These are phyloP conservation scores for Tridacna crocea DNA, from an alignment of 2,888 invertebrate genomes.

Conservation along the genomic window DNA sequence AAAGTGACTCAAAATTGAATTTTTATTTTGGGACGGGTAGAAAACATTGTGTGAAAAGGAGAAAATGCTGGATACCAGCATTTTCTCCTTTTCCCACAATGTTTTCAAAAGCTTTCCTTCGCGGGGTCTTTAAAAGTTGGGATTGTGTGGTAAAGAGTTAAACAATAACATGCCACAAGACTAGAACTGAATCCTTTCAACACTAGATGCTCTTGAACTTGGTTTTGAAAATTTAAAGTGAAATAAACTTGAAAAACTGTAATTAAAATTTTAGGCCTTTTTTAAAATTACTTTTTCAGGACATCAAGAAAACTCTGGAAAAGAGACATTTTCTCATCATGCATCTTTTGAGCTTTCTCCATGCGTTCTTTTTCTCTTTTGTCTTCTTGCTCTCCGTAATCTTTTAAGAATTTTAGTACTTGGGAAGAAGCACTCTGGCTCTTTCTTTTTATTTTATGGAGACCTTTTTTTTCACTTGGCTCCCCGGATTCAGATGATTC, in stretches of 20 bases:
- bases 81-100: no score
- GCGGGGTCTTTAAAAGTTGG: no score
- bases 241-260: background rate
- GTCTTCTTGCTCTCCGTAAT: slow-evolving; percentile 3
- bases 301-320: background rate
- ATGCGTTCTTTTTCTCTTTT: background rate
- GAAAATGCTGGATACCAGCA: no score
- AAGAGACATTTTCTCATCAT: background rate
- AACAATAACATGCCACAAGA: no score
- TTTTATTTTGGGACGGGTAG: no score
- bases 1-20: no score
- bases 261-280: background rate
- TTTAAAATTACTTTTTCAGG: background rate
- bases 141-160: no score
- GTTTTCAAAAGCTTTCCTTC: no score
- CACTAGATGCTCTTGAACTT: background rate
- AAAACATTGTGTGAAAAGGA: no score
- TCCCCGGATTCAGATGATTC: background rate
- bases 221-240: slow-evolving; percentile 1
- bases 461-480: background rate
- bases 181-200: background rate
- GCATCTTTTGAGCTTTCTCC: background rate
- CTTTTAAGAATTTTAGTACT: background rate
- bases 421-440: background rate
- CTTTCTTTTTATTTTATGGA: background rate